Percentiles rank a stretch among this genome's conserved stretches.
phyloP scores from a whole-genome alignment of 2,797 vertebrate genomes.

The Columba guinea region DNA sequence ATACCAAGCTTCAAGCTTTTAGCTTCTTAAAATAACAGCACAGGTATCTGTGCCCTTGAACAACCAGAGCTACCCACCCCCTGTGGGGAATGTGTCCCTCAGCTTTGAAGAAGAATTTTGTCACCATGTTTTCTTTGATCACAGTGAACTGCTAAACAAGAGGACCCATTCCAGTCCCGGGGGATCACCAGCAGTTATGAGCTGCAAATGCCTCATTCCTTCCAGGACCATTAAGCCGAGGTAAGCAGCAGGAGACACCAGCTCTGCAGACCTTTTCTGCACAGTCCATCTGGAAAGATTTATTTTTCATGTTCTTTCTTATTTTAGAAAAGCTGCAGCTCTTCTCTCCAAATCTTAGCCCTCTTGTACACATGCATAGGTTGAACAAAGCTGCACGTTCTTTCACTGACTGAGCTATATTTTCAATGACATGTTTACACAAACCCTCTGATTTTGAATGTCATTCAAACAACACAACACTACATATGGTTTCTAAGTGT shows the following conservation, averaged over 20 bases:
- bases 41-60: neutral
- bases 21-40: neutral
- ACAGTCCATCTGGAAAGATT: neutral
- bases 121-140: neutral
- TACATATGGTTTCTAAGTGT: constrained; percentile 48
- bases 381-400: constrained; percentile 7
- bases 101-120: neutral
- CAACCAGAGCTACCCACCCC: neutral
- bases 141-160: neutral
- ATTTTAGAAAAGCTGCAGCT: neutral
- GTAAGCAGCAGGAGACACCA: neutral
- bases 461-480: neutral
- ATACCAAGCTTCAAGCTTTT: neutral
- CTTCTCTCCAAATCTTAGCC: neutral
- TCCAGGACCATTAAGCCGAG: neutral
- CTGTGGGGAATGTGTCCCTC: neutral
- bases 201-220: neutral
- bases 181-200: neutral
- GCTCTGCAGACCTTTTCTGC: neutral
- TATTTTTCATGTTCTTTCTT: neutral
- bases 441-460: constrained; percentile 30
- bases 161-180: neutral
- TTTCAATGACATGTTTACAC: constrained; percentile 5
- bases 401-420: neutral
- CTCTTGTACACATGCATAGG: neutral